A percentile compares a stretch with the other conserved stretches of the same genome.
phyloP scores from a whole-genome alignment of 2,888 invertebrate species.

The Cartodere bifasciata region DNA sequence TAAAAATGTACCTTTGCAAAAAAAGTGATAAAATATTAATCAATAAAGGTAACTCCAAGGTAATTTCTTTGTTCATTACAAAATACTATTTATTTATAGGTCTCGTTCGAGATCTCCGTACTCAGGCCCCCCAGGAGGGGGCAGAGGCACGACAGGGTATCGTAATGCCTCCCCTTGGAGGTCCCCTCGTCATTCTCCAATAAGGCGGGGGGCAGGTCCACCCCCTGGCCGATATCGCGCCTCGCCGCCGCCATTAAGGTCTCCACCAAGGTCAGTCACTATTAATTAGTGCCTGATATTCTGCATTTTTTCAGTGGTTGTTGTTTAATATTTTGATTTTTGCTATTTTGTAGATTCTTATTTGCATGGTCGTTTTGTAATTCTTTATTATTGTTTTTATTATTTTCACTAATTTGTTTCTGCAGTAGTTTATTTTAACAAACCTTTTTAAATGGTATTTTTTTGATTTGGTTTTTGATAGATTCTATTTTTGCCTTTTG shows the following conservation, averaged over 20 bases:
- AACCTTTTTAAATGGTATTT: no score
- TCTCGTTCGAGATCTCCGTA: conserved; percentile 54
- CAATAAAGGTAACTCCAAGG: no score
- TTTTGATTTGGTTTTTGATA: no score
- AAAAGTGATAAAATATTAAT: no score
- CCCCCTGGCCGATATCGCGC: conserved; percentile 23
- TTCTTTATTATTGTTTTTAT: no score
- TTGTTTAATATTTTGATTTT: conserved; percentile 1
- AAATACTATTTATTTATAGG: conserved; percentile 40
- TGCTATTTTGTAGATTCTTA: conserved; percentile 4
- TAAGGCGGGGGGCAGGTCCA: conserved; percentile 18
- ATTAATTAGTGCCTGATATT: conserved; percentile 1
- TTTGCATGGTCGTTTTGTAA: no score
- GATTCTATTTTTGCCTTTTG: no score
- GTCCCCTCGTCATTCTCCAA: conserved; percentile 28
- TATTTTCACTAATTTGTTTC: no score
- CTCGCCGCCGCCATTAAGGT: conserved; percentile 37
- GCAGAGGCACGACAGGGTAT: conserved; percentile 20
- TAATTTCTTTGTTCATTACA: no score
- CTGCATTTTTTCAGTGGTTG: conserved; percentile 2
- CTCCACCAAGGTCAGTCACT: conserved; percentile 32
- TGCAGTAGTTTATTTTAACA: no score
- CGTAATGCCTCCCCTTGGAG: conserved; percentile 29
- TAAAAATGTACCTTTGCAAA: no score
- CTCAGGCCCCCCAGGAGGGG: conserved; percentile 31